Base-by-base conservation (phyloP, 1,140 invertebrate genomes). In the Calliopsis andreniformis region DNA sequence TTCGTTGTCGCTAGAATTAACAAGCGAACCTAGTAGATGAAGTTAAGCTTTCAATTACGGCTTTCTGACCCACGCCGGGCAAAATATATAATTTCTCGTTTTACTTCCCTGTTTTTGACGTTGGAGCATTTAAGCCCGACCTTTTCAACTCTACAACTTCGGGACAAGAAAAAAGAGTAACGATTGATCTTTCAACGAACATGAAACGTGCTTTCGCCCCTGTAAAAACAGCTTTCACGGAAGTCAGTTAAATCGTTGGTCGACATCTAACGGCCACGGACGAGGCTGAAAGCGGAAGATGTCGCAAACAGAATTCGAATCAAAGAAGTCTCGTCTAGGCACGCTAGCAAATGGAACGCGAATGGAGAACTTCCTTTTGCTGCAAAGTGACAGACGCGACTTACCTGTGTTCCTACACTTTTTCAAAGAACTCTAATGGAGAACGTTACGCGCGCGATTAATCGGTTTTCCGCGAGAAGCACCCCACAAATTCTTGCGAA, bases 251-350 rank as follows among this genome's bases (percentile, higher is more conserved):
- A 70, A 59, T 49, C 7, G 30, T 20, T 18, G n/a, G 39, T 5
- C 28, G 28, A 3, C 35, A 10, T 14, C 0, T 2, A 25, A 20
- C 49, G 39, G 16, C 7, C 4, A 47, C 30, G 10, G 28, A 32
- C 68, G 43, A 10, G 3, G 3, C n/a, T 51, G 6, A 63, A 30
- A 23, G 59, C 49, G 42, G 28, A 51, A 51, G n/a, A 53, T 28
- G 12, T 75, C 30, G 28, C 42, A 58, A 75, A 75, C 20, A 23
- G 62, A 67, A 59, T 75, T 28, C 53, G 53, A 49, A 56, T 67
- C 72, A 75, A 75, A 59, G 63, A 58, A 67, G 23, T 59, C 30
- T 10, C 12, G 51, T 14, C 32, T 18, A 32, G 18, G 35, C 35
- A 20, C 47, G n/a, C 49, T 32, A n/a, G 18, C 14, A 28, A 3